Conservation (phyloP, 2,113 vertebrate species). For the Gymnogyps californianus region DNA sequence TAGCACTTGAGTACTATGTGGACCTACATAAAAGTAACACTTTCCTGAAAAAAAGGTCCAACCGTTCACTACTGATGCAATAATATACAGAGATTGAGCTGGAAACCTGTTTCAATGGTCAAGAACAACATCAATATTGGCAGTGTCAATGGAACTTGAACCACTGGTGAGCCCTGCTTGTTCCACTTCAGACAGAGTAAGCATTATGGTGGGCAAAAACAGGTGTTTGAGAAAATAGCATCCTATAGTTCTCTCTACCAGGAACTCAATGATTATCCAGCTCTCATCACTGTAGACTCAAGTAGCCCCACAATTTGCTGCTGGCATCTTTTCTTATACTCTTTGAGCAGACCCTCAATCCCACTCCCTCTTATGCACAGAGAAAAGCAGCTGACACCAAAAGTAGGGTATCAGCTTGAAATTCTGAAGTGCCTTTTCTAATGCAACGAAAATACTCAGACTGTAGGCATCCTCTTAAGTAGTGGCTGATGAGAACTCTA, state of each 20-base stretch:
- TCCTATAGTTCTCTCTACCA: not conserved
- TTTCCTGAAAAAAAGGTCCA: not conserved
- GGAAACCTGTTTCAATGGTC: not conserved
- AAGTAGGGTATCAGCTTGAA: not conserved
- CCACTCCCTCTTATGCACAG: not conserved
- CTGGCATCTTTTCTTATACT: not conserved
- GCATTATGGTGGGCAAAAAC: not conserved
- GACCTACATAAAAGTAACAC: not conserved
- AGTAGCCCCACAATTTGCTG: not conserved
- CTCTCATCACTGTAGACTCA: not conserved
- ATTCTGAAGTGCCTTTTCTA: not conserved
- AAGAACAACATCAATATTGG: not conserved
- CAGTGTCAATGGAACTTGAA: not conserved
- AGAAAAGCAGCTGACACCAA: not conserved
- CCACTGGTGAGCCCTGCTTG: fast-evolving
- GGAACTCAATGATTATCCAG: not conserved
- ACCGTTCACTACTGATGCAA: not conserved
- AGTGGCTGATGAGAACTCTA: not conserved
- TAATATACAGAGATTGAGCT: not conserved
- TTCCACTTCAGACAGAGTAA: not conserved
- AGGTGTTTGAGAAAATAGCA: not conserved
- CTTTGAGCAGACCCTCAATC: not conserved
- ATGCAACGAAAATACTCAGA: not conserved
- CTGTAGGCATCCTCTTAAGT: not conserved
- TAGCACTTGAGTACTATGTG: not conserved